Conservation (phyloP, 2,888 invertebrate species). For the Suillia variegata region DNA sequence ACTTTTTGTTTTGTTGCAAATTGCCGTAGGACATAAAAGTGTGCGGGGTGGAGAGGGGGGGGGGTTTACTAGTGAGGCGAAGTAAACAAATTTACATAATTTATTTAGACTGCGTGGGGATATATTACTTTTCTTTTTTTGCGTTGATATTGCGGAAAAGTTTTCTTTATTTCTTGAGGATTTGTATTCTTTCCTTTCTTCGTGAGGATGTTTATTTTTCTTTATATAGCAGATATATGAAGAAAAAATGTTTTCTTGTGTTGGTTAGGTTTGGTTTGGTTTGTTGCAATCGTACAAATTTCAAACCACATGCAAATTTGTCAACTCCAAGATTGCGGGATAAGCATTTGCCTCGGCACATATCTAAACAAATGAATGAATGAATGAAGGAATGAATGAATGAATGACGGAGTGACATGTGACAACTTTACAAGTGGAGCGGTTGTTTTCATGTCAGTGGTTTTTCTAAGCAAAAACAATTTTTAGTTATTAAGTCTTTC, state of each 20-base stretch:
- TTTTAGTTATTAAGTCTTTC: too few species aligned
- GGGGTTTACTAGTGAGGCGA: background rate
- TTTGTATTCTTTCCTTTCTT: background rate
- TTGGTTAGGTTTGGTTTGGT: background rate
- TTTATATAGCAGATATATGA: background rate
- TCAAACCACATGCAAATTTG: conserved; percentile 36
- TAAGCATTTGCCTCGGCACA: conserved; percentile 8
- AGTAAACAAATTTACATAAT: conserved; percentile 20
- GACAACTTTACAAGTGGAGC: background rate
- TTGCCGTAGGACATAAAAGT: conserved; percentile 8
- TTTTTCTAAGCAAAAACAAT: background rate
- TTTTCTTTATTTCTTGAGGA: background rate
- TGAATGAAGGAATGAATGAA: too few species aligned
- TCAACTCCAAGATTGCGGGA: conserved; percentile 27
- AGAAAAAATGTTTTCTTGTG: conserved; percentile 7
- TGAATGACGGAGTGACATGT: background rate
- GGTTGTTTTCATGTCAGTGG: background rate
- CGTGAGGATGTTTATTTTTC: background rate
- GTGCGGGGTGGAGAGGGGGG: background rate
- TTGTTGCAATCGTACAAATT: conserved; percentile 20
- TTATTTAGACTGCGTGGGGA: conserved; percentile 20
- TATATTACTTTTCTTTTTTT: conserved; percentile 13
- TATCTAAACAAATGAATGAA: background rate
- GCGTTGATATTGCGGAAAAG: background rate
- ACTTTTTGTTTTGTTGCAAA: conserved; percentile 9